A percentile compares a stretch with the other conserved stretches of the same genome.
These are phyloP conservation scores for Scaptomyza hsui DNA, from an alignment of 1,140 invertebrate genomes.

Conservation along the genomic window DNA sequence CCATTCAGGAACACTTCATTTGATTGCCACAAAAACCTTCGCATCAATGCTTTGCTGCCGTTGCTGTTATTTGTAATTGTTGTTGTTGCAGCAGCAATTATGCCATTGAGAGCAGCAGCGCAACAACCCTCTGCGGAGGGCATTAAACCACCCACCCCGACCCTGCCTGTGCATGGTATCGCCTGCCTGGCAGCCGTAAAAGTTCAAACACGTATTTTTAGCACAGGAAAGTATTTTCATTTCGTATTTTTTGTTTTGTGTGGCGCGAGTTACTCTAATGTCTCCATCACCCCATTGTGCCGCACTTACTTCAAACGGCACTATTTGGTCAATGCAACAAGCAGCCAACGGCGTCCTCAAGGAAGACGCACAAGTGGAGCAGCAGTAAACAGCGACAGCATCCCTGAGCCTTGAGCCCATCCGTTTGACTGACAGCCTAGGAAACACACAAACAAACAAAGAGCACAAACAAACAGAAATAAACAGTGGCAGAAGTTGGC, in stretches of 20 bases:
- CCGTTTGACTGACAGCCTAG: constrained; percentile 65
- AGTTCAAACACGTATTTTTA: constrained; percentile 83
- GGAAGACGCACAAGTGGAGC: constrained; percentile 65
- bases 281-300: not conserved
- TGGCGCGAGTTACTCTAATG: not conserved
- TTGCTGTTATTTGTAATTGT: constrained; percentile 73
- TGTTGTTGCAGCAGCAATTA: constrained; percentile 83
- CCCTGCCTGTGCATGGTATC: constrained; percentile 2
- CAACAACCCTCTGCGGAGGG: constrained; percentile 32
- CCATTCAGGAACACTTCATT: constrained; percentile 84
- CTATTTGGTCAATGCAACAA: constrained; percentile 69
- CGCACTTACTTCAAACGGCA: constrained; percentile 9
- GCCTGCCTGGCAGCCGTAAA: constrained; percentile 66
- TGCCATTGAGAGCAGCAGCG: constrained; percentile 68
- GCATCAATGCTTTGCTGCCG: constrained; percentile 10
- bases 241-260: constrained; percentile 21
- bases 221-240: constrained; percentile 66
- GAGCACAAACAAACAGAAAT: too few species aligned
- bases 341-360: constrained; percentile 39
- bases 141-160: constrained; percentile 17
- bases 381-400: constrained; percentile 32
- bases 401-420: constrained; percentile 57
- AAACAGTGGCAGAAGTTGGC: constrained; percentile 55
- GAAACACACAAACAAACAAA: constrained; percentile 54
- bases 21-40: constrained; percentile 74